These are phyloP conservation scores for Diloba caeruleocephala DNA, from an alignment of 2,888 invertebrate species.

Conservation along the genomic window DNA sequence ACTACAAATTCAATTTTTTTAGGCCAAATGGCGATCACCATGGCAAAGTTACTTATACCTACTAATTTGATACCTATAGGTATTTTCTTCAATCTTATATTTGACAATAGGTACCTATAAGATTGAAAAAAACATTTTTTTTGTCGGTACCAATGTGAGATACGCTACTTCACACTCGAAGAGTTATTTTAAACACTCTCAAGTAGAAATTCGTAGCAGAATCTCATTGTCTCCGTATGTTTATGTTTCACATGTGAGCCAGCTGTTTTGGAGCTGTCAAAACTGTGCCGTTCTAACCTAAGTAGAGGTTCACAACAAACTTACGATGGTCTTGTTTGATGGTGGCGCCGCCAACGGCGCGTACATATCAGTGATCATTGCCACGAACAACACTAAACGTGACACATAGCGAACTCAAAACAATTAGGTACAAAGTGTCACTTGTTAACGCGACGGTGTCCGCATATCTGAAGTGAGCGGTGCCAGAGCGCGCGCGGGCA, in stretches of 20 bases:
- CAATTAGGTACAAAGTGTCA: slow-evolving; percentile 51
- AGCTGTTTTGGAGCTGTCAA: slow-evolving; percentile 53
- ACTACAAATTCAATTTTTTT: too few species aligned
- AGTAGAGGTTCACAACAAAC: slow-evolving; percentile 59
- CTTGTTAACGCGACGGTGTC: slow-evolving; percentile 54
- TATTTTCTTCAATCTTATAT: too few species aligned
- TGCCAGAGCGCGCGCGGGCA: slow-evolving; percentile 58
- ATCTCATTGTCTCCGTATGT: neutral
- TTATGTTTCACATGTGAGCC: slow-evolving; percentile 29
- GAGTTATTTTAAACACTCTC: neutral
- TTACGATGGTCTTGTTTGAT: slow-evolving; percentile 81
- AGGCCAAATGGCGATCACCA: too few species aligned
- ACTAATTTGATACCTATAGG: too few species aligned
- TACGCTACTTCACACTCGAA: too few species aligned
- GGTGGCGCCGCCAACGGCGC: slow-evolving; percentile 82
- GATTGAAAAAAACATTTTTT: too few species aligned
- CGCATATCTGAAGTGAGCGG: slow-evolving; percentile 64
- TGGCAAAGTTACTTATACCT: too few species aligned
- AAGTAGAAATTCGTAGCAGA: slow-evolving; percentile 1
- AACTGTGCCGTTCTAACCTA: slow-evolving; percentile 30
- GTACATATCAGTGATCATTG: slow-evolving; percentile 87
- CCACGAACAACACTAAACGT: slow-evolving; percentile 71
- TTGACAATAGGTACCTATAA: too few species aligned
- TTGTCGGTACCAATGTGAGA: too few species aligned
- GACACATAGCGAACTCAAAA: slow-evolving; percentile 59